Conservation (phyloP, 2,888 invertebrate species). For the Hirtodrosophila histrioides region DNA sequence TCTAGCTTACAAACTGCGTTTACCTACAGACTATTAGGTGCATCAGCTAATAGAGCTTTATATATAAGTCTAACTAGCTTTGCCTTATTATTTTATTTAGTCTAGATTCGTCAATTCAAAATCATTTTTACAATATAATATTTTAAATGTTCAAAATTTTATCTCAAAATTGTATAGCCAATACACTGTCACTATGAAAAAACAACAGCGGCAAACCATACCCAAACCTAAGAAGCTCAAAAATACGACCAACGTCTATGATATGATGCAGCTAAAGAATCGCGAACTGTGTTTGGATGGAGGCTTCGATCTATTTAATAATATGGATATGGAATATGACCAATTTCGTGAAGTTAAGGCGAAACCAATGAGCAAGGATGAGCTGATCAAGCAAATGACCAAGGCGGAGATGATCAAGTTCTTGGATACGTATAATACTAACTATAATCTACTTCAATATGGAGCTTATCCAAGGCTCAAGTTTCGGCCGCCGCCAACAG, state of each 20-base stretch:
- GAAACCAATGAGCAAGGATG: background rate
- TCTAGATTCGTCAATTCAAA: too few species aligned
- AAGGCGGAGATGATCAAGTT: slow-evolving; percentile 11
- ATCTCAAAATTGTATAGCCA: slow-evolving; percentile 6
- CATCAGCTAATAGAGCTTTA: too few species aligned
- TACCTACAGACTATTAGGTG: too few species aligned
- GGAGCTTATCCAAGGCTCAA: slow-evolving; percentile 6
- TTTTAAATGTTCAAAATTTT: too few species aligned
- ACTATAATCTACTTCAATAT: slow-evolving; percentile 7
- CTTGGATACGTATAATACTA: slow-evolving; percentile 5
- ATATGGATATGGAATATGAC: too few species aligned
- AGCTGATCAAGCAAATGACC: slow-evolving; percentile 8
- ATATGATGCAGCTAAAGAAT: slow-evolving; percentile 13
- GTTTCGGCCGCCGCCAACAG: background rate
- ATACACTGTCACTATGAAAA: slow-evolving; percentile 1
- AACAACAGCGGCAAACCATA: background rate
- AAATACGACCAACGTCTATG: background rate
- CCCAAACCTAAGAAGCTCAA: background rate
- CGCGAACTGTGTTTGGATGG: slow-evolving; percentile 3
- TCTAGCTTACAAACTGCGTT: too few species aligned
- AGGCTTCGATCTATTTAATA: too few species aligned
- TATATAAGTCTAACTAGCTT: too few species aligned
- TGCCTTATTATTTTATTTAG: too few species aligned
- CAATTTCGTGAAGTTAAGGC: background rate
- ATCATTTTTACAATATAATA: too few species aligned